Evolutionary conservation across 2,888 invertebrate genomes (phyloP), one percentile per base, ranked within the genome.

Genomic region (Melinopterus prodromus): DNA sequence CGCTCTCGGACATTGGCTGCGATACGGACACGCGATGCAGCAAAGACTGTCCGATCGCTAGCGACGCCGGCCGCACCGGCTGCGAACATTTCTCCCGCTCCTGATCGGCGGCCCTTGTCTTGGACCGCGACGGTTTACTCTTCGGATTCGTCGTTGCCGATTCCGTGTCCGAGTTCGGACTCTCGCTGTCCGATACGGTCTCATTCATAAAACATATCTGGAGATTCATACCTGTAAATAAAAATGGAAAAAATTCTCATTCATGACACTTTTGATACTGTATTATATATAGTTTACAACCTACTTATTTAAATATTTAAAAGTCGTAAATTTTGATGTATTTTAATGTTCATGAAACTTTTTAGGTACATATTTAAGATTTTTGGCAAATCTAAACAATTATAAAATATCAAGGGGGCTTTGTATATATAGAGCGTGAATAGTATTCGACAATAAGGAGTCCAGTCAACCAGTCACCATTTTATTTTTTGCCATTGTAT

Each of bases 121-220:
- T 86, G 69, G 85, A 83, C 14, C 84, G 84, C 76, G 85, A 85
- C 77, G 87, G 87, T 80, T 85, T 83, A 82, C 87, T 87, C 83
- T 88, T 88, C 15, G 88, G 87, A 80, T 88, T 89, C 37, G 88
- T 87, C 83, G 88, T 84, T 0, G 89, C 87, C 2, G 53, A 92
- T 88, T 96, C 95, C 83, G 93, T 91, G 86, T 96, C 95, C 79
- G 94, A 95, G 83, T 92, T 92, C 83, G 94, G 94, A 85, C 95
- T 95, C 89, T 96, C 96, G 86, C 93, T 94, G 89, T 96, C 96
- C 77, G 95, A 96, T 81, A 95, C 95, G 79, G 95, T 95, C 89
- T 98, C 97, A 89, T 98, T 97, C 96, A 98, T 96, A 90, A 97
- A 98, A 91, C 98, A 98, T 86, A 98, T 97, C 92, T 97, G 97